phyloP scores from a whole-genome alignment of 2,113 vertebrate species.

The Tetrao urogallus region DNA sequence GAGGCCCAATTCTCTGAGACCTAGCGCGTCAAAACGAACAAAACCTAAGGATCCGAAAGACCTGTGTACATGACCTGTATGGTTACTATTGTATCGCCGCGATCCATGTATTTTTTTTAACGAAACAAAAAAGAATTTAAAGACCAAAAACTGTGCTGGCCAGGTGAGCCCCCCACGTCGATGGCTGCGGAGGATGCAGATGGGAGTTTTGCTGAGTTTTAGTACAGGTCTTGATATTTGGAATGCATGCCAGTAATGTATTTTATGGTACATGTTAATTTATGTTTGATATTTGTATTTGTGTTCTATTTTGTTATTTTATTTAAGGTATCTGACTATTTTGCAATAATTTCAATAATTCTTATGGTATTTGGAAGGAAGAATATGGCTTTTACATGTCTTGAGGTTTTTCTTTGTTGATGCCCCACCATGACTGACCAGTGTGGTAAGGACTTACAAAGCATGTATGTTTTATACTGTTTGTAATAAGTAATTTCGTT shows the following conservation, averaged over 20 bases:
- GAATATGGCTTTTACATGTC: constrained; percentile 80
- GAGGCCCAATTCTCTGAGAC: constrained; percentile 78
- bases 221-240: constrained; percentile 78
- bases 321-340: constrained; percentile 79
- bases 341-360: constrained; percentile 83
- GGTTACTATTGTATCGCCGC: constrained; percentile 62
- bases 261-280: constrained; percentile 82
- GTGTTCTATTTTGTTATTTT: constrained; percentile 82
- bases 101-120: constrained; percentile 75
- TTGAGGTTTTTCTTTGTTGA: constrained; percentile 81
- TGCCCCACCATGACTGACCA: constrained; percentile 79
- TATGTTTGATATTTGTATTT: constrained; percentile 84
- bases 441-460: constrained; percentile 79
- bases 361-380: constrained; percentile 77
- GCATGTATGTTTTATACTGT: constrained; percentile 90
- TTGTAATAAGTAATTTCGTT: constrained; percentile 89
- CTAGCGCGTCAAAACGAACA: neutral
- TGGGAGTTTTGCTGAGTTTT: constrained; percentile 69
- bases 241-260: constrained; percentile 86
- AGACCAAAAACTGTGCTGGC: constrained; percentile 88
- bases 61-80: constrained; percentile 63
- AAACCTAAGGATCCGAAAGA: constrained; percentile 45
- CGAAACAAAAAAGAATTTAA: constrained; percentile 72
- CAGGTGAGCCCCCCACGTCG: constrained; percentile 47
- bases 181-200: constrained; percentile 66